phyloP scores from a whole-genome alignment of 2,888 invertebrate genomes.

The Neoscelio sp. region DNA sequence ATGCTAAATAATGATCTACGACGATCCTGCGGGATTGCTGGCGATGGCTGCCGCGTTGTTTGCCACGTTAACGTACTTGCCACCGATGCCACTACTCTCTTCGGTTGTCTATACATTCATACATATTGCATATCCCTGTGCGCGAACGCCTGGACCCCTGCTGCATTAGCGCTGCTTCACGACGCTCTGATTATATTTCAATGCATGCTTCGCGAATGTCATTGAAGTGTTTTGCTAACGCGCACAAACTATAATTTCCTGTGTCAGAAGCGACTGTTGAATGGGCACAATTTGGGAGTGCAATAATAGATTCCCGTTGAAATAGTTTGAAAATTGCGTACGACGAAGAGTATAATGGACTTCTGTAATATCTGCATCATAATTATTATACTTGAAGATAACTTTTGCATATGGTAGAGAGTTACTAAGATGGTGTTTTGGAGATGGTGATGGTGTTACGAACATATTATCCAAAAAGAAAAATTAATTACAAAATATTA shows the following conservation, averaged over 20 bases:
- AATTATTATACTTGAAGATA: constrained; percentile 1
- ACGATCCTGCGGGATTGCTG: constrained; percentile 62
- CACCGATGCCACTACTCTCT: constrained; percentile 45
- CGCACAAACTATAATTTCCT: constrained; percentile 49
- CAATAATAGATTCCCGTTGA: constrained; percentile 30
- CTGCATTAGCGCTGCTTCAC: constrained; percentile 54
- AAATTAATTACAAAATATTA: too few species aligned
- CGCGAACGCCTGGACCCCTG: constrained; percentile 18
- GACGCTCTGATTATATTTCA: constrained; percentile 57
- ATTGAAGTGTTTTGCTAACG: constrained; percentile 51
- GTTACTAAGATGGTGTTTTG: too few species aligned
- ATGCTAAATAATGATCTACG: constrained; percentile 80
- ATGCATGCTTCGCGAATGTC: constrained; percentile 32
- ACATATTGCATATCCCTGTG: constrained; percentile 48
- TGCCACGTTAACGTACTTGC: constrained; percentile 47
- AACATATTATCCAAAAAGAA: too few species aligned
- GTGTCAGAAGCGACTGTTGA: constrained; percentile 20
- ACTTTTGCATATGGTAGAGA: too few species aligned
- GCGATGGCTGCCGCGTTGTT: constrained; percentile 44
- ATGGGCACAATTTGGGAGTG: constrained; percentile 45
- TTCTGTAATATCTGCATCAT: neutral
- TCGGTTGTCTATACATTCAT: constrained; percentile 51
- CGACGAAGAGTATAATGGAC: neutral
- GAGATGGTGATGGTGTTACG: too few species aligned
- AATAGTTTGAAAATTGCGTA: constrained; percentile 28